These are phyloP conservation scores for Lacerta agilis DNA, from an alignment of 2,797 vertebrate species.

Conservation along the genomic window DNA sequence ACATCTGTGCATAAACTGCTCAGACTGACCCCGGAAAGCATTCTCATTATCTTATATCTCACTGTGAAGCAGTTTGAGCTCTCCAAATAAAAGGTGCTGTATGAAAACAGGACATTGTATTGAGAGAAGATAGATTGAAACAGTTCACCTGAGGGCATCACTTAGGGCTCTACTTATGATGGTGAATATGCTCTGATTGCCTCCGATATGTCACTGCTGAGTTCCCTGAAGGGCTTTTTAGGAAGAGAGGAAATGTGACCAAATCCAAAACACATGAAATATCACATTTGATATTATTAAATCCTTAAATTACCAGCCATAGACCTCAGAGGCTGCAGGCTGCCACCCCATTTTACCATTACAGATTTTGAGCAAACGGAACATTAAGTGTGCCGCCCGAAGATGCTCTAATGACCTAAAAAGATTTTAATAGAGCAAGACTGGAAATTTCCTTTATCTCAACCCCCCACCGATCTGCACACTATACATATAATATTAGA, in stretches of 20 bases:
- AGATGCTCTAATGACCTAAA: too few species aligned
- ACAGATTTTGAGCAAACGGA: too few species aligned
- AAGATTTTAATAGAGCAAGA: not conserved
- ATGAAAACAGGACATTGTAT: constrained; percentile 21
- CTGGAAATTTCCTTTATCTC: not conserved
- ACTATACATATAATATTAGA: too few species aligned
- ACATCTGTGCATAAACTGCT: not conserved
- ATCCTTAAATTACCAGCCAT: not conserved
- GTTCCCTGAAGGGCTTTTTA: constrained; percentile 5
- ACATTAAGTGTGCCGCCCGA: not conserved
- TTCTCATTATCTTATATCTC: constrained; percentile 26
- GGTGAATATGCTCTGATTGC: constrained; percentile 18
- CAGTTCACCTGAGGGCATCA: constrained; percentile 4
- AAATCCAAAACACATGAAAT: constrained; percentile 29
- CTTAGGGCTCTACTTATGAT: not conserved
- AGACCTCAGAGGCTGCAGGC: not conserved
- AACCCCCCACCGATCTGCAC: too few species aligned
- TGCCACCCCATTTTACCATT: not conserved
- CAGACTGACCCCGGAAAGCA: not conserved
- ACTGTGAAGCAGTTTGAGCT: constrained; percentile 14
- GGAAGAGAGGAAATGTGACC: not conserved
- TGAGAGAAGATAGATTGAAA: not conserved
- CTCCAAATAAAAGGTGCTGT: not conserved
- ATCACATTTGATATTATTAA: constrained; percentile 30
- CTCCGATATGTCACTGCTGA: constrained; percentile 16